Evolutionary conservation across 2,797 vertebrate genomes (phyloP), one percentile per base, ranked within the genome.

Genomic region (Syngnathus acus): DNA sequence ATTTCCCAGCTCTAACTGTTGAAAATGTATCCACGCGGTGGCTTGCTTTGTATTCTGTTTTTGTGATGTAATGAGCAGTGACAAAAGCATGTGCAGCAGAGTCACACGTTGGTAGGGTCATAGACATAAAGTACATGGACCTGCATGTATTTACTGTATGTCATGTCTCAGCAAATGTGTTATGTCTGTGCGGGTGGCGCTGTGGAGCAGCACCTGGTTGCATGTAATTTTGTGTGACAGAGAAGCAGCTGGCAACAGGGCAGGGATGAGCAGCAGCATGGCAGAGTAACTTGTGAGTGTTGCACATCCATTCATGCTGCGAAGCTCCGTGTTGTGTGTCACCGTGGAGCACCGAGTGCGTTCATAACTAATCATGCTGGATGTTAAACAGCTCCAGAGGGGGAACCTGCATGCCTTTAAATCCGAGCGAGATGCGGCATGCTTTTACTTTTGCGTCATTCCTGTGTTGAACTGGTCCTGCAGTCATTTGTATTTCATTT

Each of bases 201-300:
- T 32, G 40, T 45, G 58, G 54, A 67, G 60, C 71, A 67, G 60
- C 71, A 65, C 77, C 53, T 72, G 64, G 77, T 73, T 73, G 62
- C 71, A 80, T 69, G 72, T 87, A 87, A 88, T 86, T 76, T 70
- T 73, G 79, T 84, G 81, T 84, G 83, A 87, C 72, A 66, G 71
- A 13, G 66, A 72, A 81, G 68, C 73, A 84, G 79, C 72, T 77
- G 73, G 80, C 76, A 77, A 73, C 73, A 78, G 67, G 78, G 69
- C 72, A 59, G 68, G 67, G 72, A 75, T 68, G 42, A 17, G 21
- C 40, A 62, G 23, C 40, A 62, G 40, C 3, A 9, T 45, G 13
- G 13, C n/a, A 45, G 21, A 26, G 60, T 62, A 43, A 62, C 21
- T 45, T 43, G 40, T 45, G 60, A 62, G 60, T 42, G 23, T 26